Evolutionary conservation across 2,888 invertebrate genomes (phyloP).

Genomic region (Crioceris asparagi): DNA sequence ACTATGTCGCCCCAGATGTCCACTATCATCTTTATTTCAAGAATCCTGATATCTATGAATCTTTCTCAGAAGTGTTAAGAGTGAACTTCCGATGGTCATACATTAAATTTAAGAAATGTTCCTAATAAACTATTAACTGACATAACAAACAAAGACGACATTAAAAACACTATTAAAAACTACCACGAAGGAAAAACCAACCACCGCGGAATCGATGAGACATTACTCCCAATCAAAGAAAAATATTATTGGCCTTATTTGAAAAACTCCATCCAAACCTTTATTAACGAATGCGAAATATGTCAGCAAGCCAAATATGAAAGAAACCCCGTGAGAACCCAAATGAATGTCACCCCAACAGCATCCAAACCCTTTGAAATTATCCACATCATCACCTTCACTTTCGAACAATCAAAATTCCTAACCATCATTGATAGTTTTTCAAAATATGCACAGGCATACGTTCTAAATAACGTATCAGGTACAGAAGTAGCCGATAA

Average conservation of each 20-base stretch:
- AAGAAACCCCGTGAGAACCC: conserved; percentile 5
- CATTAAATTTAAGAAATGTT: conserved; percentile 4
- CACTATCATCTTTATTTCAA: conserved; percentile 13
- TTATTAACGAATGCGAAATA: conserved; percentile 9
- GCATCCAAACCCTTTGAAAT: conserved; percentile 2
- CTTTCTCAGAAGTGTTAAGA: conserved; percentile 4
- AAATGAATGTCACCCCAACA: conserved; percentile 4
- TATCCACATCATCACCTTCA: conserved; percentile 11
- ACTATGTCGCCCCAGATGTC: conserved; percentile 9
- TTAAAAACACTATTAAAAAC: no score
- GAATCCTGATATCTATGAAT: conserved; percentile 10
- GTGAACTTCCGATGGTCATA: conserved; percentile 5
- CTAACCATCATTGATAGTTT: conserved; percentile 17
- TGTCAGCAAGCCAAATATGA: conserved; percentile 7
- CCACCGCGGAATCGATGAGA: conserved; percentile 8
- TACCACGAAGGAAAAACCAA: conserved; percentile 8
- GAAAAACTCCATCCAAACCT: conserved; percentile 8
- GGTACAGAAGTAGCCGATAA: conserved; percentile 11
- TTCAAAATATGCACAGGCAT: conserved; percentile 18
- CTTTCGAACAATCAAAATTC: conserved; percentile 15
- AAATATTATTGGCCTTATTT: conserved; percentile 9
- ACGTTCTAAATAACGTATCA: conserved; percentile 5
- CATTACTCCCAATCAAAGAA: conserved; percentile 5
- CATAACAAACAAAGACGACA: conserved; percentile 4
- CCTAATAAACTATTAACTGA: conserved; percentile 1